phyloP scores from a whole-genome alignment of 2,888 invertebrate genomes.

The Acheta domesticus region DNA sequence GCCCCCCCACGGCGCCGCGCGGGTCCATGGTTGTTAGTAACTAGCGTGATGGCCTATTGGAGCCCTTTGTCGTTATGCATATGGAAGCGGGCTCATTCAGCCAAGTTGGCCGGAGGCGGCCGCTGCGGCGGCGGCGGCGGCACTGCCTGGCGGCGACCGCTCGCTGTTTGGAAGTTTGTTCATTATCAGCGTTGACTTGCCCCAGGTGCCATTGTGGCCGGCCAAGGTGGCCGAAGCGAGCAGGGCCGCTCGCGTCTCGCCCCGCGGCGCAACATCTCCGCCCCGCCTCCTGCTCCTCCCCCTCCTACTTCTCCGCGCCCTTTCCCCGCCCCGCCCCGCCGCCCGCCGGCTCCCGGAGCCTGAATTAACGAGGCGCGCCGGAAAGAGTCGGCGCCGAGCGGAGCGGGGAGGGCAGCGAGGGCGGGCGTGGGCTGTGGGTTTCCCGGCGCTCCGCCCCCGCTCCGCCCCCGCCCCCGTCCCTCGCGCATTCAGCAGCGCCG shows the following conservation, averaged over 20 bases:
- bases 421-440: background rate
- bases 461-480: too few species aligned
- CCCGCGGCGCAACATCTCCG: too few species aligned
- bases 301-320: too few species aligned
- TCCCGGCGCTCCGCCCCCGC: too few species aligned
- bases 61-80: constrained; percentile 18
- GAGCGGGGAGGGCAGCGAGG: background rate
- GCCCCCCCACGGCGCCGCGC: background rate
- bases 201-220: constrained; percentile 9
- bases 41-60: constrained; percentile 9
- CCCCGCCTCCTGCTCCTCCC: too few species aligned
- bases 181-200: constrained; percentile 18
- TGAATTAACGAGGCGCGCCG: constrained; percentile 18
- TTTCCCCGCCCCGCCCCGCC: too few species aligned
- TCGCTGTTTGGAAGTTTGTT: constrained; percentile 10
- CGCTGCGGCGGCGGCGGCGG: background rate
- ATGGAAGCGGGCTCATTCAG: constrained; percentile 18
- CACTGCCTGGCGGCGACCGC: background rate
- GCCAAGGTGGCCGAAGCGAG: background rate
- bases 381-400: background rate
- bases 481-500: background rate
- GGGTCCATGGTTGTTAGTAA: constrained; percentile 1
- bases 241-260: too few species aligned
- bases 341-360: background rate
- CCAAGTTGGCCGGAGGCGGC: constrained; percentile 18